Base-by-base conservation (phyloP, 2,888 invertebrate species). In the Quadriops clusia region DNA sequence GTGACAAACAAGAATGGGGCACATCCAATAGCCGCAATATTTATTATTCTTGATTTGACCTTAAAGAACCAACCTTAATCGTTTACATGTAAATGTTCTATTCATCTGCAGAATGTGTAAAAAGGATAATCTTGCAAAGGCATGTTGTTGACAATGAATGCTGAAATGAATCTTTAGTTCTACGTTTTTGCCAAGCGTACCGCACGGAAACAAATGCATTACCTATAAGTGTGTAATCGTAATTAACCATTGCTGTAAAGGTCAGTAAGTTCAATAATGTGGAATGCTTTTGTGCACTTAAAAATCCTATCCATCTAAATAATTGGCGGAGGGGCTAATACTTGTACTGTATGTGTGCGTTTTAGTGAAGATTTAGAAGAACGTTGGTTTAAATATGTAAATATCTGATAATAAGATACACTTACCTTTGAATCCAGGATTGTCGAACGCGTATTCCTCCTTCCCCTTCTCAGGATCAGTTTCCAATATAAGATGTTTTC, bases 371-470 rank as follows among this genome's bases (percentile, higher is more conserved):
- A n/a, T n/a, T n/a, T n/a, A n/a, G n/a, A n/a, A n/a, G n/a, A n/a
- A n/a, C n/a, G n/a, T n/a, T n/a, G n/a, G n/a, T n/a, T n/a, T n/a
- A n/a, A n/a, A n/a, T n/a, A n/a, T n/a, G n/a, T n/a, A n/a, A n/a
- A n/a, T n/a, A n/a, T n/a, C n/a, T n/a, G n/a, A n/a, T n/a, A n/a
- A n/a, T n/a, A n/a, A n/a, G n/a, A n/a, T 23, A 29, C 3, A 25
- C 33, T 44, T 47, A 59, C 60, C 61, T 56, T 74, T 71, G 65
- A 82, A 83, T 34, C 81, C 80, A 10, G 80, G 80, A 64, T 83
- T 83, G 59, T 83, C 83, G 57, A 81, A 83, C 1, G 82, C 82
- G 54, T 75, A 83, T 44, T 79, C 77, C 43, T 74, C 74, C 41
- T 76, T 78, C n/a, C 77, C 78, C 31, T 74, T 76, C 50, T 81